These are phyloP conservation scores for Bufo bufo DNA, from an alignment of 2,113 vertebrate genomes.

Conservation along the genomic window DNA sequence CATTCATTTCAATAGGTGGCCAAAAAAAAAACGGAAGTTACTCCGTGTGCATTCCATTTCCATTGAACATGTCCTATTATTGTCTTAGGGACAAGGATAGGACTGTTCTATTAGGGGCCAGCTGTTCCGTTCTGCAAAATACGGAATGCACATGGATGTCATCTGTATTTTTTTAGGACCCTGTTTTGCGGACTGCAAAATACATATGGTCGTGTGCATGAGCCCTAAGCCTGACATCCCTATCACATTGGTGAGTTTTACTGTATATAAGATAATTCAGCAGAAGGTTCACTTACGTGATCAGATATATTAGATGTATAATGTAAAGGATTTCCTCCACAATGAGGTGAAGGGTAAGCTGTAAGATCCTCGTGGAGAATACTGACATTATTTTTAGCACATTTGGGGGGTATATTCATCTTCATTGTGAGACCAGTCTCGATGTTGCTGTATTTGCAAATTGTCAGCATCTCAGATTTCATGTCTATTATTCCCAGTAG, in stretches of 20 bases:
- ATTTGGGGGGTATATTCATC: slow-evolving; percentile 6
- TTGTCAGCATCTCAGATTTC: slow-evolving; percentile 21
- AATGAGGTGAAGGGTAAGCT: background rate
- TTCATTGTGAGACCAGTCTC: background rate
- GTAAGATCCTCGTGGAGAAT: background rate
- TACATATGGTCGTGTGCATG: too few species aligned
- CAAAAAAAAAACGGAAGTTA: too few species aligned
- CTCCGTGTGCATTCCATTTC: too few species aligned
- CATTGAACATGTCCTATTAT: too few species aligned
- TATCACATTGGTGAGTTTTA: background rate
- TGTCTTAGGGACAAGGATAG: too few species aligned
- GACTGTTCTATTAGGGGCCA: too few species aligned
- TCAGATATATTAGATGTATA: background rate
- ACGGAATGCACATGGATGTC: too few species aligned
- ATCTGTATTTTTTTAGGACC: too few species aligned
- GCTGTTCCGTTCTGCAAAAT: too few species aligned
- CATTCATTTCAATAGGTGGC: too few species aligned
- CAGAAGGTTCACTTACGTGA: background rate
- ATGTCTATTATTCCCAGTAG: slow-evolving; percentile 28
- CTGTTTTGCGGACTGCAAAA: too few species aligned
- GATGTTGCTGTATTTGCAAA: slow-evolving; percentile 3
- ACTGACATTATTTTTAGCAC: background rate
- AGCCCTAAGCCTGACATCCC: too few species aligned
- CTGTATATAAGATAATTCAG: background rate
- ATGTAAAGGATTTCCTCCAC: background rate